Percentiles rank a stretch among this genome's conserved stretches.
These are phyloP conservation scores for Buphagus erythrorhynchus DNA, from an alignment of 2,797 vertebrate species.

Conservation along the genomic window DNA sequence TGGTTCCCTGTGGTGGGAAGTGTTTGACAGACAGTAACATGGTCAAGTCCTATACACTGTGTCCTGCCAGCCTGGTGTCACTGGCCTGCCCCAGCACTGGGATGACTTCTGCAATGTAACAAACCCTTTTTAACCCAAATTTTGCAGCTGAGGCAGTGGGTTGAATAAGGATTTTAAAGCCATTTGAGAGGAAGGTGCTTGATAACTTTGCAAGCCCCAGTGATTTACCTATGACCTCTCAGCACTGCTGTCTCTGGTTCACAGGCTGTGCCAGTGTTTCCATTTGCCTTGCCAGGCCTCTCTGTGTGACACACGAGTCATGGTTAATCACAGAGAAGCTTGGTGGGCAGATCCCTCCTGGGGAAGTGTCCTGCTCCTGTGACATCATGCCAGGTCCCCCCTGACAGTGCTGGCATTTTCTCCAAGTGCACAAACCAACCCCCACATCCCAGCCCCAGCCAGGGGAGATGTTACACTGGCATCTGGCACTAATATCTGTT, in stretches of 20 bases:
- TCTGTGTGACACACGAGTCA: background rate
- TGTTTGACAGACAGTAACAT: fast-evolving
- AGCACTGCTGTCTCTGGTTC: background rate
- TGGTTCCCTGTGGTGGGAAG: background rate
- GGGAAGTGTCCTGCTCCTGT: conserved; percentile 9
- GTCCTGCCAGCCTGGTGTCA: background rate
- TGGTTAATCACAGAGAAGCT: background rate
- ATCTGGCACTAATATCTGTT: conserved; percentile 84
- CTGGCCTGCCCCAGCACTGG: background rate
- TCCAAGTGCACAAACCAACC: conserved; percentile 16
- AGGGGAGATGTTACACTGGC: conserved; percentile 68
- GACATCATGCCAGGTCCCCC: background rate
- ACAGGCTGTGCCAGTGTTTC: background rate
- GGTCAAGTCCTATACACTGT: background rate
- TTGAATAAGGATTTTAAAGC: background rate
- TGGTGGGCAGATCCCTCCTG: conserved; percentile 30
- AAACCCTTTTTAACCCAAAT: background rate
- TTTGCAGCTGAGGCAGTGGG: background rate
- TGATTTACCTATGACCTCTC: background rate
- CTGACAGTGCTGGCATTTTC: conserved; percentile 33
- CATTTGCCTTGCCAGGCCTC: background rate
- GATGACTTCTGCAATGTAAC: background rate
- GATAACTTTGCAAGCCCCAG: background rate
- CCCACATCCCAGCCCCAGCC: conserved; percentile 20
- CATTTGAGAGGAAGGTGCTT: background rate